Conservation (phyloP, 2,113 vertebrate species). For the Phodopus roborovskii region DNA sequence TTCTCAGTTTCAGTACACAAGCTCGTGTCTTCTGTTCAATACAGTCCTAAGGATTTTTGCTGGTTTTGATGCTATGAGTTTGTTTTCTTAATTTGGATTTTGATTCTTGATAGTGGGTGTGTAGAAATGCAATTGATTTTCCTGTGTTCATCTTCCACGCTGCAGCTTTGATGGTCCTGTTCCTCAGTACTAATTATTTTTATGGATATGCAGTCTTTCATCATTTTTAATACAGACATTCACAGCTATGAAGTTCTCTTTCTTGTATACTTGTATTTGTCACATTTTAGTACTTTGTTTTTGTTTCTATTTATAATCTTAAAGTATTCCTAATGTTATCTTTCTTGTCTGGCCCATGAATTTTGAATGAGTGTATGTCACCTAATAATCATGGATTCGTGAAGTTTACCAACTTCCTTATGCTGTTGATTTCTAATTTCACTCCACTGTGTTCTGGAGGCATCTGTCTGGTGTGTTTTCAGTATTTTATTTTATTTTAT, state of each 20-base stretch:
- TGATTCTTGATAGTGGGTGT: neutral
- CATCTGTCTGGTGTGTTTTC: neutral
- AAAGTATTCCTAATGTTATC: neutral
- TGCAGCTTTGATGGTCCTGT: neutral
- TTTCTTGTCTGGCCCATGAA: neutral
- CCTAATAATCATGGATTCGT: neutral
- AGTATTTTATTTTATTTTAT: neutral
- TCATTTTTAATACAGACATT: neutral
- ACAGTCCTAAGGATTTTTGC: neutral
- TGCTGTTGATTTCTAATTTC: conserved; percentile 9
- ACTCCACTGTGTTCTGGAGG: neutral
- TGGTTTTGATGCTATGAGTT: neutral
- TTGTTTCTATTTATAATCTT: conserved; percentile 32
- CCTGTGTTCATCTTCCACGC: neutral
- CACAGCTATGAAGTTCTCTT: neutral
- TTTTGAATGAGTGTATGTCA: neutral
- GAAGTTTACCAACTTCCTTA: conserved; percentile 15
- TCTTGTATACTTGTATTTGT: neutral
- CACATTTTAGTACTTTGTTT: neutral
- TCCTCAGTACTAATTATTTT: neutral
- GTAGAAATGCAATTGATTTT: neutral
- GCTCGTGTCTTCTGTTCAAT: neutral
- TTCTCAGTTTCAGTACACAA: neutral
- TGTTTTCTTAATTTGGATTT: conserved; percentile 32
- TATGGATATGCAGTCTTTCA: neutral